Evolutionary conservation across 2,888 invertebrate genomes (phyloP).

Genomic region (Toxonevra muliebris): DNA sequence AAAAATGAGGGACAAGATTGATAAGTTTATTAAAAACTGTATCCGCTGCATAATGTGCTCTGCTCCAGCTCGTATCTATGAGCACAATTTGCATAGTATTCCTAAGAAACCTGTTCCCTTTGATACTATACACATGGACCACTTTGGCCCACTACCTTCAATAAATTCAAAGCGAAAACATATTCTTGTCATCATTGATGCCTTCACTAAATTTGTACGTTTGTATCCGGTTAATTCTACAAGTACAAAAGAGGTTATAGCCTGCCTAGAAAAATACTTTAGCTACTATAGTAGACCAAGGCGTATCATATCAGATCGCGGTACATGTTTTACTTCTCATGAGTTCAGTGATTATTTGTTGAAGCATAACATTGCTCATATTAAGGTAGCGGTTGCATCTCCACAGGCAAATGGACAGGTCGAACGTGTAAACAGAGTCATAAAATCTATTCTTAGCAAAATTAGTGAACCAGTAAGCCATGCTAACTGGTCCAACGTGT

Average conservation of each 20-base stretch:
- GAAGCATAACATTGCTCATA: no score
- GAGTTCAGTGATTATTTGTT: neutral
- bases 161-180: neutral
- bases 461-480: neutral
- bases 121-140: slow-evolving; percentile 32
- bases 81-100: no score
- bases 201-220: slow-evolving; percentile 16
- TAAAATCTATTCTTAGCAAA: slow-evolving; percentile 11
- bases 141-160: slow-evolving; percentile 37
- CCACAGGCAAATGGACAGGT: slow-evolving; percentile 11
- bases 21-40: no score
- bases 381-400: no score
- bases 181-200: slow-evolving; percentile 30
- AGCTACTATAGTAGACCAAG: no score
- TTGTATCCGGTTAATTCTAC: slow-evolving; percentile 10
- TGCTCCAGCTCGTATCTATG: no score
- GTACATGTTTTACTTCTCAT: slow-evolving; percentile 2
- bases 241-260: no score
- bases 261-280: no score
- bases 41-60: no score
- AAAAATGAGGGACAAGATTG: neutral
- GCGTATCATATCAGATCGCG: neutral
- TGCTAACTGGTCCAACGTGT: no score
- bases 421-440: slow-evolving; percentile 5
- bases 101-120: neutral